Evolutionary conservation across 2,797 vertebrate genomes (phyloP), one percentile per base, ranked within the genome.

Genomic region (Pipistrellus kuhlii): DNA sequence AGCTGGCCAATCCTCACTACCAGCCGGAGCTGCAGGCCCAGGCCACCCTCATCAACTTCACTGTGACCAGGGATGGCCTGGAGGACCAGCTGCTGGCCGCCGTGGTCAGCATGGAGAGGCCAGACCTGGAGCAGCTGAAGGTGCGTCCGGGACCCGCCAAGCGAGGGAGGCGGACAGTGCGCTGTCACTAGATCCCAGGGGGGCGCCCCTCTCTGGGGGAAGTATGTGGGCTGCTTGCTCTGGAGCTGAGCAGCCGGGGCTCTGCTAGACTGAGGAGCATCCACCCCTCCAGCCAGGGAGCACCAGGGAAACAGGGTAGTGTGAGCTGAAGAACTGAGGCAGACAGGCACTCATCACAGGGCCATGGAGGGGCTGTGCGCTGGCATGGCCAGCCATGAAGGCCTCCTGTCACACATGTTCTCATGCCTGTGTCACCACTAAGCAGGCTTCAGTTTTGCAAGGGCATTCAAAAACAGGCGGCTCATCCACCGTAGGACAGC

Each of bases 11-110:
- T 96, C 99, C 99, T 18, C 99, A 99, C 97, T 99, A 99, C 98
- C 99, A 99, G 88, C 99, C 99, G 0, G 99, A 99, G 98, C 98
- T 99, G 96, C 99, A 99, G 97, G 99, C 99, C 8, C 99, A 99
- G 98, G 99, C 99, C 97, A 99, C 99, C 23, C 98, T 99, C 94
- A 99, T 99, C 90, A 99, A 99, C 97, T 99, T 99, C 98, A 99
- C 99, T 0, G 99, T 99, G 97, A 99, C 99, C 3, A 98, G 98
- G 8, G 98, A 99, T 0, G 99, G 99, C 23, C 97, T 99, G 91
- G 99, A 99, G 97, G 99, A 99, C 94, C 99, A 99, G 97, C 98
- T 99, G 89, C 98, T 99, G 41, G 99, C 99, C 0, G 98, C 99
- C 0, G 99, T 99, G 86, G 99, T 99, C 97, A 98, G 98, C 98